phyloP scores from a whole-genome alignment of 2,113 vertebrate species.

The Typhlomys cinereus region DNA sequence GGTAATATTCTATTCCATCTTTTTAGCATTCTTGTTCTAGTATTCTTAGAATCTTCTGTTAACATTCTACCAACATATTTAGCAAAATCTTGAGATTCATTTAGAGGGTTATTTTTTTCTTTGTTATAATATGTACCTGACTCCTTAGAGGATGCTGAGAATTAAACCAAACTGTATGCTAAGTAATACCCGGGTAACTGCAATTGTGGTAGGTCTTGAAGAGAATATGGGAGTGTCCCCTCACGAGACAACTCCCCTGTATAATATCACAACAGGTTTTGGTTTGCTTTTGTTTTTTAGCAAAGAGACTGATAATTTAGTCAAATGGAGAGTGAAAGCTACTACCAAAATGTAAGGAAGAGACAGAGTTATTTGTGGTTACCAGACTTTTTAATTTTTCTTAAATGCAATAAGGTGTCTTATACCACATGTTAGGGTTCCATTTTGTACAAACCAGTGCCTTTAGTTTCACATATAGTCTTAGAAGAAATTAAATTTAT shows the following conservation, averaged over 20 bases:
- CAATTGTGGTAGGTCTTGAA: neutral
- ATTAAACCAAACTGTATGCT: neutral
- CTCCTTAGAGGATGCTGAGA: neutral
- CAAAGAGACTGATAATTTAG: neutral
- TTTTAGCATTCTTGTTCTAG: neutral
- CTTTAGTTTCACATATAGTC: neutral
- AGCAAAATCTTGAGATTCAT: neutral
- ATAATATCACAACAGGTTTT: neutral
- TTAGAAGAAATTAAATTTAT: neutral
- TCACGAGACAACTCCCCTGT: neutral
- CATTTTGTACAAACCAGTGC: neutral
- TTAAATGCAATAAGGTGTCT: neutral
- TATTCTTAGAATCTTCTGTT: neutral
- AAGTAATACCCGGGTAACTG: neutral
- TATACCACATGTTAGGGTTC: neutral
- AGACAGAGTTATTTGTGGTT: neutral
- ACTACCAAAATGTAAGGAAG: neutral
- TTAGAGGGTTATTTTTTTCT: neutral
- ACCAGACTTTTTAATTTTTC: neutral
- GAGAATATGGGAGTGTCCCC: neutral
- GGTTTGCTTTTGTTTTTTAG: neutral
- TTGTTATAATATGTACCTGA: neutral
- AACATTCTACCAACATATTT: neutral
- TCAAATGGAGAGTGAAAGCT: neutral
- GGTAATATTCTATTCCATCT: neutral